phyloP scores from a whole-genome alignment of 2,113 vertebrate genomes.

The Tupaia tana region DNA sequence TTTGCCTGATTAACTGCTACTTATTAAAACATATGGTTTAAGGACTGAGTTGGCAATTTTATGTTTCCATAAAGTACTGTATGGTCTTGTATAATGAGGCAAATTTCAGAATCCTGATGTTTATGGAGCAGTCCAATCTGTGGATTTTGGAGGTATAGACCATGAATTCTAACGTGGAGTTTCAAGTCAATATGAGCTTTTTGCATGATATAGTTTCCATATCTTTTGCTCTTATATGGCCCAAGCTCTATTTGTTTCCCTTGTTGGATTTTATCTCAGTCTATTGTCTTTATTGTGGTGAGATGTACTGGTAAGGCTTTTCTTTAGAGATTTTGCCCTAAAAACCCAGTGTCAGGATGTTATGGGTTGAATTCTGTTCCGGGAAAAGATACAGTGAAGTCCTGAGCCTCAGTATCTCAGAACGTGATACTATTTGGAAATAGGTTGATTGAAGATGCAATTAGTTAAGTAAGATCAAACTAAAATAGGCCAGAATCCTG shows the following conservation, averaged over 20 bases:
- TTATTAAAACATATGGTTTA: constrained; percentile 68
- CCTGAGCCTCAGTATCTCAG: not conserved
- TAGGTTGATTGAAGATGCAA: not conserved
- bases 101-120: constrained; percentile 48
- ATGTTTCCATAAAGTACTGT: constrained; percentile 41
- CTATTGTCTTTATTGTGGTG: not conserved
- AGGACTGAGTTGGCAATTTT: constrained; percentile 38
- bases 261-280: not conserved
- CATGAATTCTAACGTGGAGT: constrained; percentile 25
- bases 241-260: not conserved
- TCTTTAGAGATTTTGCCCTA: not conserved
- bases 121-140: not conserved
- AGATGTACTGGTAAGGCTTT: not conserved
- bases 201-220: constrained; percentile 26
- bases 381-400: not conserved
- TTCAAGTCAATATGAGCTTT: constrained; percentile 39
- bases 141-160: constrained; percentile 28
- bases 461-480: not conserved
- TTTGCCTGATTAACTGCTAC: constrained; percentile 66
- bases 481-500: not conserved
- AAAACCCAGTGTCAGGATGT: not conserved
- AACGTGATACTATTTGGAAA: not conserved
- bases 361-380: not conserved
- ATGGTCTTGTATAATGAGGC: constrained; percentile 26
- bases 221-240: constrained; percentile 60